Percentiles rank a stretch among this genome's conserved stretches.
phyloP scores from a whole-genome alignment of 2,797 vertebrate species.

The Coreius guichenoti region DNA sequence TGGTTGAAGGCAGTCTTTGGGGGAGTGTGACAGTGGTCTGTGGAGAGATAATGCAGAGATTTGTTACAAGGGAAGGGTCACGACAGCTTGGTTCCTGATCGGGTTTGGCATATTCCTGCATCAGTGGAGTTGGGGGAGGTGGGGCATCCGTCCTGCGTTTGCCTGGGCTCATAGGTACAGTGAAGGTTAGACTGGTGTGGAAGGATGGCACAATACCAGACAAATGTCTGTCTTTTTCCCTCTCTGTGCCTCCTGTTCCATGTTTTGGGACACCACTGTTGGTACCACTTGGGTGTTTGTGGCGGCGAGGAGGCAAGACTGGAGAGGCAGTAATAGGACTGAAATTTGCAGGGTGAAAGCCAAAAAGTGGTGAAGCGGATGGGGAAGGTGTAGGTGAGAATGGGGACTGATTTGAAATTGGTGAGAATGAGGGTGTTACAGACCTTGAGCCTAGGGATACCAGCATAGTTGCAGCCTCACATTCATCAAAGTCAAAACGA shows the following conservation, averaged over 20 bases:
- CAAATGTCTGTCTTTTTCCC: conserved; percentile 83
- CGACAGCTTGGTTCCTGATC: conserved; percentile 74
- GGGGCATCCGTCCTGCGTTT: conserved; percentile 84
- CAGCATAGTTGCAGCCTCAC: conserved; percentile 93
- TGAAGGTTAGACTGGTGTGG: conserved; percentile 89
- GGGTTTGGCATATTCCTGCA: conserved; percentile 81
- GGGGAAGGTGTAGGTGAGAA: conserved; percentile 91
- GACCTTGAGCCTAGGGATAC: conserved; percentile 92
- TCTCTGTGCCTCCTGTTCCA: conserved; percentile 75
- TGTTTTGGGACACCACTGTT: conserved; percentile 75
- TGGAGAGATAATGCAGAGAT: conserved; percentile 83
- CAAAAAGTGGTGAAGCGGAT: conserved; percentile 89
- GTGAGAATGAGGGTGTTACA: conserved; percentile 89
- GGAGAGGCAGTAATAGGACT: conserved; percentile 90
- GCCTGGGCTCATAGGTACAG: conserved; percentile 90
- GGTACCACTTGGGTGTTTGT: conserved; percentile 87
- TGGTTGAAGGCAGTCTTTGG: conserved; percentile 76
- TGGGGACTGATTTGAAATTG: conserved; percentile 91
- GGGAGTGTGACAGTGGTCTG: conserved; percentile 76
- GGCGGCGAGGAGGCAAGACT: conserved; percentile 82
- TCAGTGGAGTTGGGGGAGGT: conserved; percentile 75
- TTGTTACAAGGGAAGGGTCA: conserved; percentile 69
- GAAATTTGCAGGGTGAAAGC: conserved; percentile 91
- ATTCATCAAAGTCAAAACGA: conserved; percentile 93
- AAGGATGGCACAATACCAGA: conserved; percentile 83